Base-by-base conservation (phyloP, 2,888 invertebrate species). In the Acronicta alni region DNA sequence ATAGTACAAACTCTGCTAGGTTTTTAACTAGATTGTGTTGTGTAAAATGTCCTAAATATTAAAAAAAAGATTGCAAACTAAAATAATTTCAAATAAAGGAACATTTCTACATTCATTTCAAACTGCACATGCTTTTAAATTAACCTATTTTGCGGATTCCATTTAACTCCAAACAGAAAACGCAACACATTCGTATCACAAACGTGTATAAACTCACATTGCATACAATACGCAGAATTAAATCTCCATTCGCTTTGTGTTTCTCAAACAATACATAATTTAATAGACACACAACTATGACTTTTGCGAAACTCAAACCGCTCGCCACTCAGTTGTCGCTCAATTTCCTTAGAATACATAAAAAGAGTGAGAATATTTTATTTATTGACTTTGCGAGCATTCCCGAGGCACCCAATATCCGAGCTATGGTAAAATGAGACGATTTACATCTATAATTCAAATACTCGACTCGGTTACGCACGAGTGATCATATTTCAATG, bases 361-460 rank as follows among this genome's bases (percentile, higher is more conserved):
- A 59, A 64, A 73, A 48, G 53, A 16, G 45, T 15, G 58, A 48
- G 46, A 45, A 60, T 67, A 63, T 69, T 73, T 69, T 76, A 60
- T 74, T 67, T 74, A 76, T 73, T 63, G 67, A 67, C 59, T 76
- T 52, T 46, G 35, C 44, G 57, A 58, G 26, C 49, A 46, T 54
- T 62, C 43, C 39, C 47, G 49, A 49, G 65, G 49, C 57, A 65
- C 52, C 77, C 69, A 73, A 74, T 76, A 74, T 73, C 74, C 70
- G 59, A 66, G 56, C 32, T 35, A 48, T n/a, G 49, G 35, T 38
- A 49, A 58, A 57, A 65, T 58, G 69, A 65, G 37, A 65, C 56
- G 63, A 55, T 68, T 72, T 67, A 45, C 49, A 53, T 45, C 48
- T 57, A 43, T 62, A 62, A 75, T 71, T 66, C 42, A 61, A 67